Evolutionary conservation across 2,113 vertebrate species (phyloP).

Genomic region (Pardalotus punctatus): DNA sequence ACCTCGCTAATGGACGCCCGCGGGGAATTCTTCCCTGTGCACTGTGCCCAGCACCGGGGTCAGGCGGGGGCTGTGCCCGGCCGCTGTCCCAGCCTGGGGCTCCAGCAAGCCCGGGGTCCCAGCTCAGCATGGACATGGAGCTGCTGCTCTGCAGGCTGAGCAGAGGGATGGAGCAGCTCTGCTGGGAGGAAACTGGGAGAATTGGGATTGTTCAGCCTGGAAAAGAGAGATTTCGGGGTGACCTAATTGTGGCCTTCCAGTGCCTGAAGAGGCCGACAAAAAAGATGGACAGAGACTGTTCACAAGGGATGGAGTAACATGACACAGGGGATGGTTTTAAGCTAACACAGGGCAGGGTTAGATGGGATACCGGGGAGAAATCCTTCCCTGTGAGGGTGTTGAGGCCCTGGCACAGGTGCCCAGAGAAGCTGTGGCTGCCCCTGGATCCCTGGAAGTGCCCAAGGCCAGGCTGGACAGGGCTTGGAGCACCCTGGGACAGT

Average conservation of each 20-base stretch:
- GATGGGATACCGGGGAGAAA: rapidly evolving
- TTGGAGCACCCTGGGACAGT: background rate
- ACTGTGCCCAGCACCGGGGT: background rate
- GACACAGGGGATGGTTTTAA: background rate
- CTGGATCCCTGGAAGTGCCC: background rate
- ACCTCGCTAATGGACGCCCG: rapidly evolving
- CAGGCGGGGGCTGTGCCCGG: rapidly evolving
- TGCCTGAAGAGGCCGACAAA: background rate
- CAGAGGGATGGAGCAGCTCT: background rate
- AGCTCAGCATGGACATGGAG: rapidly evolving
- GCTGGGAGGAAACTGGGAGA: background rate
- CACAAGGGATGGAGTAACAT: rapidly evolving
- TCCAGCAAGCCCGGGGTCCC: background rate
- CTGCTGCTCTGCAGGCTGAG: background rate
- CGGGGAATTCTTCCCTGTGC: background rate
- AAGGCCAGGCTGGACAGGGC: background rate
- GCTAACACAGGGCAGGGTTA: background rate
- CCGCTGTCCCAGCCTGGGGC: background rate
- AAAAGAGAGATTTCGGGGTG: background rate
- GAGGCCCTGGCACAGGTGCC: background rate
- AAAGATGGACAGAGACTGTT: rapidly evolving
- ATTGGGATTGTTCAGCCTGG: background rate
- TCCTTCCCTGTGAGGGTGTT: rapidly evolving
- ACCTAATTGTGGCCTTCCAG: rapidly evolving
- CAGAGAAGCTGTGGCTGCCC: background rate